Evolutionary conservation across 2,888 invertebrate genomes (phyloP).

Genomic region (Tolmerus cingulatus): DNA sequence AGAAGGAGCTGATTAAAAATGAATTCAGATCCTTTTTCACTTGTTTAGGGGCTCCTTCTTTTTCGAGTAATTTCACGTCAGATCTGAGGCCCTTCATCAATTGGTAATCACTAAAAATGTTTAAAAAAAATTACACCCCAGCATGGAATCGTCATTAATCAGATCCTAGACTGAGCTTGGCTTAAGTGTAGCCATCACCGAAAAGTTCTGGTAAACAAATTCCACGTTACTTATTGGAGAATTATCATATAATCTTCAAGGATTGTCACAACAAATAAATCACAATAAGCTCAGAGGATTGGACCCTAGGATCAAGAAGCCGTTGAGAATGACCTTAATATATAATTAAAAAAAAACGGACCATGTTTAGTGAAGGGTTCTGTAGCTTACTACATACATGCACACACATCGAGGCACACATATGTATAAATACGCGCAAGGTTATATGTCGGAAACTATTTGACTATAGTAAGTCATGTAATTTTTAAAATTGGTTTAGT

Average conservation of each 20-base stretch:
- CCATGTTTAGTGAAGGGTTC: too few species aligned
- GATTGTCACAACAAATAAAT: conserved; percentile 40
- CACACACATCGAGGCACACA: too few species aligned
- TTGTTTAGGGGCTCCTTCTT: neutral
- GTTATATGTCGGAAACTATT: too few species aligned
- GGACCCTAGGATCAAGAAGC: neutral
- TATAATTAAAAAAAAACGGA: neutral
- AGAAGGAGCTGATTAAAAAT: neutral
- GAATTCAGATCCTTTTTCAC: neutral
- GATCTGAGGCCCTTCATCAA: neutral
- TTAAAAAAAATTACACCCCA: neutral
- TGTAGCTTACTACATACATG: too few species aligned
- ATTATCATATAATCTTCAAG: conserved; percentile 43
- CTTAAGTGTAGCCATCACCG: neutral
- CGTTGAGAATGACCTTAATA: neutral
- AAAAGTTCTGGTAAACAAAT: neutral
- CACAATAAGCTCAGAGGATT: neutral
- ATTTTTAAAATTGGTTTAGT: too few species aligned
- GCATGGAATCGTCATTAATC: neutral
- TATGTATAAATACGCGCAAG: too few species aligned
- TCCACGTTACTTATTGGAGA: neutral
- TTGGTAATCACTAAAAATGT: neutral
- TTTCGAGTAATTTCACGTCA: neutral
- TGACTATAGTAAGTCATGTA: too few species aligned
- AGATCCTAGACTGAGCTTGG: neutral